Evolutionary conservation across 2,113 vertebrate genomes (phyloP).

Genomic region (Bubo blakistoni): DNA sequence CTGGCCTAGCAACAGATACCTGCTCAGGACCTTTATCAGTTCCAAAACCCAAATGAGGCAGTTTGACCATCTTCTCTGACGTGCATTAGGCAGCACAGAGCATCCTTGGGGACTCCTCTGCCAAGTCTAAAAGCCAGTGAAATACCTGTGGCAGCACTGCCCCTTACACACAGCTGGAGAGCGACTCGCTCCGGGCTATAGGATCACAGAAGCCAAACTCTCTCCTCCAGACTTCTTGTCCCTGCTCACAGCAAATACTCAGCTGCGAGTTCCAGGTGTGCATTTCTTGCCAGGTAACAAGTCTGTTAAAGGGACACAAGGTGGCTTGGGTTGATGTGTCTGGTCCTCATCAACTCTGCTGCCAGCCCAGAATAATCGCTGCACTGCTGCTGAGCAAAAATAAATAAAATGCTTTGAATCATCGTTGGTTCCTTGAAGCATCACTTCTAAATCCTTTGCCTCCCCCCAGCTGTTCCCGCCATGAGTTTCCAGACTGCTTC

Average conservation of each 20-base stretch:
- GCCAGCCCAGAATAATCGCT: background rate
- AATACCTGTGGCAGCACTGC: background rate
- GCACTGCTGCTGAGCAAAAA: background rate
- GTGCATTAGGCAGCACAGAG: background rate
- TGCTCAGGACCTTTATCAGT: background rate
- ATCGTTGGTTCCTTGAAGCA: background rate
- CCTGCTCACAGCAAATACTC: background rate
- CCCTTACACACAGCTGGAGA: background rate
- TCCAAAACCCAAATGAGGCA: background rate
- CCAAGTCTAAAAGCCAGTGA: background rate
- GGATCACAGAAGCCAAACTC: background rate
- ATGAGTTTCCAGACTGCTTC: background rate
- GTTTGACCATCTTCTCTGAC: background rate
- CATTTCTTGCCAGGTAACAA: background rate
- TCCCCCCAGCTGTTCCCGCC: background rate
- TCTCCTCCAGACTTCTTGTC: background rate
- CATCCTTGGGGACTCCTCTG: background rate
- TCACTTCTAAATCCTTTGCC: background rate
- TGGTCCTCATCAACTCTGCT: background rate
- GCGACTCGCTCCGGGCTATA: fast-evolving
- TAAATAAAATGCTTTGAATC: background rate
- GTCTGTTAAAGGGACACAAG: background rate
- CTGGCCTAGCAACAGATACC: background rate
- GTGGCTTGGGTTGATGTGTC: background rate
- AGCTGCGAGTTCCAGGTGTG: background rate